Conservation (phyloP, 2,888 invertebrate species). For the Aricia artaxerxes region DNA sequence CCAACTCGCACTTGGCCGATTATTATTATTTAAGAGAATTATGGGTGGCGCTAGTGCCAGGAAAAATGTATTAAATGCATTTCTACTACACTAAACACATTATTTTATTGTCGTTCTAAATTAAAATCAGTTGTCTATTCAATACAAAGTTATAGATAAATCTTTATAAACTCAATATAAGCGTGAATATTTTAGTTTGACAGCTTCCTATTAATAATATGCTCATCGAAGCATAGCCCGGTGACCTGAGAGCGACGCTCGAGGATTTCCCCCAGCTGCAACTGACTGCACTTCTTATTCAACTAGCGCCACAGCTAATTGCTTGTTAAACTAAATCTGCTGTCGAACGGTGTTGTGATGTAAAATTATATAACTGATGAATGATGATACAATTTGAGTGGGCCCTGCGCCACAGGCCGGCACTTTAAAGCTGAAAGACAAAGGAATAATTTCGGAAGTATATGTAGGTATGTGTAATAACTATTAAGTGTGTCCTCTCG, state of each 20-base stretch:
- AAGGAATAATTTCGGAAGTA: too few species aligned
- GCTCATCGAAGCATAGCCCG: conserved; percentile 45
- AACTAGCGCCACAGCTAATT: conserved; percentile 10
- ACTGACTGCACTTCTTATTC: conserved; percentile 30
- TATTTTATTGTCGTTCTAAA: background rate
- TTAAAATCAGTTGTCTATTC: background rate
- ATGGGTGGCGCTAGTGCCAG: too few species aligned
- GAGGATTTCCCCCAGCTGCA: conserved; percentile 35
- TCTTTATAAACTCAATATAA: background rate
- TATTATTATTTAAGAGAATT: too few species aligned
- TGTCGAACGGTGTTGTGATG: conserved; percentile 3
- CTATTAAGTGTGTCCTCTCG: too few species aligned
- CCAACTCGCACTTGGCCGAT: too few species aligned
- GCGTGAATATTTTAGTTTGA: conserved; percentile 40
- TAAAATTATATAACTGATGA: background rate
- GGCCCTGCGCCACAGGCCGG: background rate
- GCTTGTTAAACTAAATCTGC: conserved; percentile 19
- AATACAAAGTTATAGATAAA: background rate
- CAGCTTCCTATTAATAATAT: conserved; percentile 49
- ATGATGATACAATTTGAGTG: background rate
- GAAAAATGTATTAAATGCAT: too few species aligned
- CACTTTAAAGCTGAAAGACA: too few species aligned
- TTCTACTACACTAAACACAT: too few species aligned
- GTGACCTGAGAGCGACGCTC: conserved; percentile 46
- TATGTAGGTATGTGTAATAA: background rate